Base-by-base conservation (phyloP, 2,113 vertebrate genomes). In the Salvelinus alpinus region DNA sequence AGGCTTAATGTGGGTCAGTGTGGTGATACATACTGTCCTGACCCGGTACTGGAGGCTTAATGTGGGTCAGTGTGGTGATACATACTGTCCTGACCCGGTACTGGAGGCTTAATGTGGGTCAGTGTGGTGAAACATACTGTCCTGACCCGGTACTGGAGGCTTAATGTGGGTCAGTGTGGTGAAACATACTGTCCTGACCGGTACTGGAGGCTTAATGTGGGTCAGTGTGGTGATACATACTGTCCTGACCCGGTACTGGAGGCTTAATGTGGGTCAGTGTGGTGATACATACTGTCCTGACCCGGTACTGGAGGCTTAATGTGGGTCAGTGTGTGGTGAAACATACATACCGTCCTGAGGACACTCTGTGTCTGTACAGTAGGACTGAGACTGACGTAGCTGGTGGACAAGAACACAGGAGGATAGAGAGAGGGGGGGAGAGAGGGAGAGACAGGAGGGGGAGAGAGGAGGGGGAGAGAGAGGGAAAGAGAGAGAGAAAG, bases 281-380 rank as follows among this genome's bases (percentile, higher is more conserved):
- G 29, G 8, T 71, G 7, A 78, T 92, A 97, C 97, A 93, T 93
- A 99, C 97, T 80, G 93, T 99, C 98, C 86, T 96, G 95, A 91
- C 24, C 24, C 24, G 24, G 24, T 24, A 24, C 24, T 24, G 24
- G 24, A 12, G 48, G 8, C 9, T 51, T 9, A 14, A 5, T 18
- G 51, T 54, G 51, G 12, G 14, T 54, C 16, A 54, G 44, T 29
- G 44, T 34, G 29, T 8, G 71, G 7, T n/a, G n/a, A n/a, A n/a
- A n/a, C n/a, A 78, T 92, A 97, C 97, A 93, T 93, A 99, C 97
- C 80, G 93, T 99, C 98, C 86, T 96, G 95, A 91, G 96, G 95
- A 88, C 98, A 99, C 86, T 97, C 96, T 57, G 93, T 96, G 90
- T 99, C 98, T 84, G 96, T 99, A 91, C 98, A 99, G 92, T 97